Conservation (phyloP, 2,797 vertebrate species). For the Phyllotis vaccarum region DNA sequence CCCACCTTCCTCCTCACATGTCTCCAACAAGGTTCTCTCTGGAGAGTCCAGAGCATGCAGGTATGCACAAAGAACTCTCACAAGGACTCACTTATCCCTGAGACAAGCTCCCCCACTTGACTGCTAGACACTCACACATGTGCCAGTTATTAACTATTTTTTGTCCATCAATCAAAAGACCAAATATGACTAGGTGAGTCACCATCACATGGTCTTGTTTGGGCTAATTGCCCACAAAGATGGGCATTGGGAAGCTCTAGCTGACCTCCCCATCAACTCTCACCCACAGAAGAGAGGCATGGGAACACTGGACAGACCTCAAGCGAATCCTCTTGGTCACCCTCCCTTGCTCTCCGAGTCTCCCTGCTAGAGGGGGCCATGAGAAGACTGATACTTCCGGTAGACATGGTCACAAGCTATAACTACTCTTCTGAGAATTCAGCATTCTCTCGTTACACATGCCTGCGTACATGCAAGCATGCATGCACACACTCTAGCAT, state of each 20-base stretch:
- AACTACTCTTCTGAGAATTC: neutral
- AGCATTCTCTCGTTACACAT: no score
- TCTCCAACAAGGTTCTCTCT: neutral
- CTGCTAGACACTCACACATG: neutral
- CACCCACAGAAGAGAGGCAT: accelerated
- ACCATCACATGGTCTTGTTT: neutral
- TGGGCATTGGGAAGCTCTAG: neutral
- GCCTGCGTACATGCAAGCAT: neutral
- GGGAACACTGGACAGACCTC: accelerated
- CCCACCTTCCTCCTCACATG: neutral
- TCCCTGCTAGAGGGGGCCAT: accelerated
- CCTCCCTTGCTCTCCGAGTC: accelerated
- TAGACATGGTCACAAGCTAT: neutral
- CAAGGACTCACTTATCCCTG: neutral
- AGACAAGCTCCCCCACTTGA: neutral
- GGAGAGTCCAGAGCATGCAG: neutral
- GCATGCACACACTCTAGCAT: neutral
- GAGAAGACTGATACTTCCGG: neutral
- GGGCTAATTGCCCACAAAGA: neutral
- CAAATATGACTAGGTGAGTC: neutral
- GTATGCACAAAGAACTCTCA: no score
- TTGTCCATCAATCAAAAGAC: accelerated
- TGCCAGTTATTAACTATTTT: neutral
- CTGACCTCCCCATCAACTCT: neutral
- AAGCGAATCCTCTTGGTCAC: accelerated